Percentiles rank a stretch among this genome's conserved stretches.
Evolutionary conservation across 2,797 vertebrate genomes (phyloP).

Genomic region (Hyperoplus lanceolatus): DNA sequence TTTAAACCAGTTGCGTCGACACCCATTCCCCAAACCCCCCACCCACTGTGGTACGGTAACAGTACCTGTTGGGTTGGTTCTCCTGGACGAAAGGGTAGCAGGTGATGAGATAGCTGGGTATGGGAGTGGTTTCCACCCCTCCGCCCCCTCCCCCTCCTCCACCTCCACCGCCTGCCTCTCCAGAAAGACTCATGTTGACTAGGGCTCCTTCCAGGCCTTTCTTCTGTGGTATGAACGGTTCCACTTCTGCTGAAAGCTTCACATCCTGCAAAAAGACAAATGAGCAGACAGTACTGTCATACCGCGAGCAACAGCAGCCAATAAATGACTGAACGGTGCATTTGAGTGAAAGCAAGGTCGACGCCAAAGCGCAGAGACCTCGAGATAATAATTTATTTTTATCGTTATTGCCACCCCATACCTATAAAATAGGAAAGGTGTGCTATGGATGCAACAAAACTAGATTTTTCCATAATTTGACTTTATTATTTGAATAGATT

Average conservation of each 20-base stretch:
- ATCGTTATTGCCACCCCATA: slow-evolving; percentile 1
- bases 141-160: slow-evolving; percentile 85
- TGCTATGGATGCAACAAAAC: slow-evolving; percentile 2
- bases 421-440: neutral
- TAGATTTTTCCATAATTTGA: neutral
- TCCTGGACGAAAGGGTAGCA: slow-evolving; percentile 99
- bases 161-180: slow-evolving; percentile 84
- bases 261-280: slow-evolving; percentile 89
- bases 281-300: slow-evolving; percentile 12
- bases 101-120: slow-evolving; percentile 98
- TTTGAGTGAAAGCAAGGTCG: slow-evolving; percentile 1
- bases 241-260: slow-evolving; percentile 98
- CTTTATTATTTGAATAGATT: neutral
- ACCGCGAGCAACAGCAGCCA: neutral
- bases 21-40: neutral
- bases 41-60: neutral
- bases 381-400: neutral
- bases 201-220: slow-evolving; percentile 92
- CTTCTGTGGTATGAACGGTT: slow-evolving; percentile 98
- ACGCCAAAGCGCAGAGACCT: neutral
- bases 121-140: slow-evolving; percentile 92
- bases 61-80: slow-evolving; percentile 96
- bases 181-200: slow-evolving; percentile 93
- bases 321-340: slow-evolving; percentile 15
- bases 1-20: neutral